Evolutionary conservation across 2,888 invertebrate species (phyloP), one percentile per base, ranked within the genome.

Genomic region (Parthenolecanium corni): DNA sequence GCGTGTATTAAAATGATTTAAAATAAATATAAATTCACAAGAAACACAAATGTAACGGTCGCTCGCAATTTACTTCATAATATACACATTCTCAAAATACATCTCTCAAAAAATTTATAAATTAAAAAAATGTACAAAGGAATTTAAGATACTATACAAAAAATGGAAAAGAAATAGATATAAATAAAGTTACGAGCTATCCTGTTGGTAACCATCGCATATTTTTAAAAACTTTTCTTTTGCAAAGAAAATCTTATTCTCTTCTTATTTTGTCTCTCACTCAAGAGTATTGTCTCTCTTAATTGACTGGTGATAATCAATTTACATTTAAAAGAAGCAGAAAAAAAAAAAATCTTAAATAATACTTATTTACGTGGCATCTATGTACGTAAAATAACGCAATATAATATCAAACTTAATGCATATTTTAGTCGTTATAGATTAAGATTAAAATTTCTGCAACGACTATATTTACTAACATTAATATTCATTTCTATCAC

Each of bases 201-300:
- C 61, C 61, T 49, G 49, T 49, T 61, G 61, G 61, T 61, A 61
- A 61, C 61, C 61, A 61, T 61, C 61, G 23, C 16, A 51, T 20
- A 20, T 23, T 25, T 18, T 12, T 38, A 49, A 36, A 36, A 44
- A 51, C 21, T 31, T 14, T 49, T 21, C 23, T 21, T 23, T 23
- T 57, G 36, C 46, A 44, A 47, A 57, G 21, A n/a, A 23, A 23
- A 14, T 20, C 18, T 40, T 54, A 18, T 24, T 36, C 20, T 11
- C 11, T 23, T 47, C 46, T 44, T 20, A 44, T 44, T 44, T n/a
- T 44, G 9, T 18, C n/a, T 18, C 40, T 40, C 12, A 40, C n/a
- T 18, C 46, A 18, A 20, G 16, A 44, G 18, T 18, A 44, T 18
- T 20, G 46, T 18, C 20, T 44, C n/a, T 44, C 46, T 44, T 44